These are phyloP conservation scores for Atta cephalotes DNA, from an alignment of 1,140 invertebrate genomes.

Conservation along the genomic window DNA sequence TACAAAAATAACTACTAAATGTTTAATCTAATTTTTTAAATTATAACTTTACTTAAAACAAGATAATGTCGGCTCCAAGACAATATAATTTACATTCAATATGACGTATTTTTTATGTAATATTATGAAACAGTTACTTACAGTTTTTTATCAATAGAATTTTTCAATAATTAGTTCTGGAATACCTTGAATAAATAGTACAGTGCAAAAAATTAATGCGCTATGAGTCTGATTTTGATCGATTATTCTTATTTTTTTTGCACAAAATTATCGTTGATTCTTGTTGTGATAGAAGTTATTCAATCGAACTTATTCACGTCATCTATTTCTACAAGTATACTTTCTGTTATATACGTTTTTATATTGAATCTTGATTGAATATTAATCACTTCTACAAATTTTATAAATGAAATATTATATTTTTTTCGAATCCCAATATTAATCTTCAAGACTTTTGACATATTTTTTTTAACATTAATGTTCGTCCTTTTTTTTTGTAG, in stretches of 20 bases:
- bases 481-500: background rate
- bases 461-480: background rate
- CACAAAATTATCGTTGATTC: constrained; percentile 4
- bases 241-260: background rate
- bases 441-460: background rate
- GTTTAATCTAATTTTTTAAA: background rate
- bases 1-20: background rate
- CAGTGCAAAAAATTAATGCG: background rate
- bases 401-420: background rate
- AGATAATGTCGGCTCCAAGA: background rate
- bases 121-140: background rate
- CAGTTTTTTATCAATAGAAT: background rate
- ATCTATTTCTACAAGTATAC: constrained; percentile 28
- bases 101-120: background rate
- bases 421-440: background rate
- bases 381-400: background rate
- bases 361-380: background rate
- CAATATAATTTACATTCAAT: background rate
- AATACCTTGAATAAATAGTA: background rate
- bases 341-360: background rate
- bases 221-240: constrained; percentile 19
- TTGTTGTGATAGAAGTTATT: constrained; percentile 27
- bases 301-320: constrained; percentile 10
- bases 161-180: background rate
- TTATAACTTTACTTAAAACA: background rate